These are phyloP conservation scores for Chromobotia macracanthus DNA, from an alignment of 2,797 vertebrate genomes.

Conservation along the genomic window DNA sequence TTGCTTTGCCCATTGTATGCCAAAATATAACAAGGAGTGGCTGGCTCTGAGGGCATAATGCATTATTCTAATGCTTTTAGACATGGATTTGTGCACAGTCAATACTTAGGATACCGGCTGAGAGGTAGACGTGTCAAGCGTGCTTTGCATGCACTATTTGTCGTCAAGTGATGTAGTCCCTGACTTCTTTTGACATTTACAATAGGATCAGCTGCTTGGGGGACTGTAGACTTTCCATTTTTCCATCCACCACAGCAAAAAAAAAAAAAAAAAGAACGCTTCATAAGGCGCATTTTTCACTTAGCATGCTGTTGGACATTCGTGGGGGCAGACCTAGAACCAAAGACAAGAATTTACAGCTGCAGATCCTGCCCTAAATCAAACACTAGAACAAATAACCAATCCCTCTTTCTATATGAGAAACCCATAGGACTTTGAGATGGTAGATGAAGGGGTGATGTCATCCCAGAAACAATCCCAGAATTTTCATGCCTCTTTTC, in stretches of 20 bases:
- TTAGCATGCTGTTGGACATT: slow-evolving; percentile 22
- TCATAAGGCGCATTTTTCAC: background rate
- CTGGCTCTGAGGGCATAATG: background rate
- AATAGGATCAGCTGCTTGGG: slow-evolving; percentile 30
- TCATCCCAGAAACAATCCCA: slow-evolving; percentile 14
- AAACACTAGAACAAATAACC: background rate
- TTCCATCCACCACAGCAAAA: background rate
- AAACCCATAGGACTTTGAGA: slow-evolving; percentile 7
- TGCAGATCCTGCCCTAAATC: background rate
- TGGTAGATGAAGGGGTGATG: background rate
- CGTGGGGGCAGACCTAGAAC: background rate
- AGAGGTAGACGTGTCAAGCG: background rate
- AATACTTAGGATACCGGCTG: background rate
- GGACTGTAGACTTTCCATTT: slow-evolving; percentile 1
- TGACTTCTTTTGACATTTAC: slow-evolving; percentile 18
- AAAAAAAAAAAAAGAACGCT: slow-evolving; percentile 4
- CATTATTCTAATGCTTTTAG: slow-evolving; percentile 11
- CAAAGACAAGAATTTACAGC: slow-evolving; percentile 1
- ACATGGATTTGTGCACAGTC: background rate
- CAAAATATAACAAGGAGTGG: slow-evolving; percentile 21
- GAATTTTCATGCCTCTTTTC: slow-evolving; percentile 7
- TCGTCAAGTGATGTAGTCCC: slow-evolving; percentile 20
- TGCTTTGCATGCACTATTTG: slow-evolving; percentile 12
- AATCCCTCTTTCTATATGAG: background rate
- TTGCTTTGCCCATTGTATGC: slow-evolving; percentile 20